Evolutionary conservation across 2,113 vertebrate genomes (phyloP).

Genomic region (Syngnathoides biaculeatus): DNA sequence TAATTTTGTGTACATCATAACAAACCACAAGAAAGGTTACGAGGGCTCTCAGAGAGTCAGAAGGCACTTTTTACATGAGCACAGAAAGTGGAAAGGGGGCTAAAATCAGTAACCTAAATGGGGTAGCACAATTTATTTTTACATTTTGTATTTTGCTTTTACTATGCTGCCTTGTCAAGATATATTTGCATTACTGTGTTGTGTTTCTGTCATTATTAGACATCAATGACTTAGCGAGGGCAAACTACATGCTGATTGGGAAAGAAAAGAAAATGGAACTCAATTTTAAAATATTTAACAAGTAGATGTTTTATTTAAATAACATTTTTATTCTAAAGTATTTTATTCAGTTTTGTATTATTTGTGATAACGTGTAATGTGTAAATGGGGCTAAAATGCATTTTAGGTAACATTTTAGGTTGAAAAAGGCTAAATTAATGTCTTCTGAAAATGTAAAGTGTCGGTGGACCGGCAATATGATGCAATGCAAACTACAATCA

Average conservation of each 20-base stretch:
- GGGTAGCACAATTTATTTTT: background rate
- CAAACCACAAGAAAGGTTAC: background rate
- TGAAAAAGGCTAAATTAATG: background rate
- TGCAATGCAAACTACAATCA: background rate
- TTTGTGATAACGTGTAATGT: too few species aligned
- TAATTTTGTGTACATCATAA: background rate
- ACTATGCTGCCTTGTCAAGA: background rate
- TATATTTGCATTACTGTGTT: background rate
- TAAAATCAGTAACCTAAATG: background rate
- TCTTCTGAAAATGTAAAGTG: too few species aligned
- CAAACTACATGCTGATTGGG: too few species aligned
- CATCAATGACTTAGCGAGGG: too few species aligned
- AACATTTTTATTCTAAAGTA: too few species aligned
- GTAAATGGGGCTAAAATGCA: background rate
- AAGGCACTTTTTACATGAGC: constrained; percentile 66
- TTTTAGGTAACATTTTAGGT: background rate
- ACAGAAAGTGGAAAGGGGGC: background rate
- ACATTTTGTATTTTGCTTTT: background rate
- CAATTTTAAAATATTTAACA: too few species aligned
- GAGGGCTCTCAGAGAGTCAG: constrained; percentile 20
- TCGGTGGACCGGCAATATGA: background rate
- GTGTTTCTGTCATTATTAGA: background rate
- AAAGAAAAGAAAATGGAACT: too few species aligned
- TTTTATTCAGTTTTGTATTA: too few species aligned
- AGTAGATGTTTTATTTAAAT: too few species aligned